Conservation (phyloP, 2,113 vertebrate genomes). For the Lontra canadensis region DNA sequence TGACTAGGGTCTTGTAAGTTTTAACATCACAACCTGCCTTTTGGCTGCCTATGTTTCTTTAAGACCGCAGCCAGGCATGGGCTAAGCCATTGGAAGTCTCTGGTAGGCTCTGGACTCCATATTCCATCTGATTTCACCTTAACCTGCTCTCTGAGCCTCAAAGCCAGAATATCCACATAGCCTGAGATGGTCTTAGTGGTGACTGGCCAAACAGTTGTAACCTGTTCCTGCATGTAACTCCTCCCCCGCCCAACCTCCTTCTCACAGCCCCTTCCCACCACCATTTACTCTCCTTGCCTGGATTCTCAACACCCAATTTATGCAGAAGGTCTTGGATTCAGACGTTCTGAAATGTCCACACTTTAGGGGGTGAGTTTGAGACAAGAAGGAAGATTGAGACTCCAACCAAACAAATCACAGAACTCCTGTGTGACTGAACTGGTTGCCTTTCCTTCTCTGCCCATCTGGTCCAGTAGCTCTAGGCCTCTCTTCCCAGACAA, state of each 20-base stretch:
- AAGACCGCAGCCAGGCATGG: background rate
- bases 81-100: background rate
- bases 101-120: background rate
- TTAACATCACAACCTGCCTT: background rate
- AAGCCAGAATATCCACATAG: background rate
- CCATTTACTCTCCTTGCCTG: background rate
- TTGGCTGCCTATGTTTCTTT: background rate
- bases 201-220: background rate
- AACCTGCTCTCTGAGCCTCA: background rate
- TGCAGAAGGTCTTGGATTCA: slow-evolving; percentile 53
- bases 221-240: background rate
- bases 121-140: background rate
- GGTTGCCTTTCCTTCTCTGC: background rate
- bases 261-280: background rate
- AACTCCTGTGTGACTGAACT: background rate
- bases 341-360: slow-evolving; percentile 21
- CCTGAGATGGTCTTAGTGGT: background rate
- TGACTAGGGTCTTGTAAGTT: background rate
- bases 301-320: slow-evolving; percentile 49
- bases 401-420: background rate
- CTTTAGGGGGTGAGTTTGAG: background rate
- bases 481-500: background rate
- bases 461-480: background rate
- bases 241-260: background rate
- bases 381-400: background rate